Base-by-base conservation (phyloP, 37 sponge, comb jelly and placozoan genomes). In the Crambe crambe region DNA sequence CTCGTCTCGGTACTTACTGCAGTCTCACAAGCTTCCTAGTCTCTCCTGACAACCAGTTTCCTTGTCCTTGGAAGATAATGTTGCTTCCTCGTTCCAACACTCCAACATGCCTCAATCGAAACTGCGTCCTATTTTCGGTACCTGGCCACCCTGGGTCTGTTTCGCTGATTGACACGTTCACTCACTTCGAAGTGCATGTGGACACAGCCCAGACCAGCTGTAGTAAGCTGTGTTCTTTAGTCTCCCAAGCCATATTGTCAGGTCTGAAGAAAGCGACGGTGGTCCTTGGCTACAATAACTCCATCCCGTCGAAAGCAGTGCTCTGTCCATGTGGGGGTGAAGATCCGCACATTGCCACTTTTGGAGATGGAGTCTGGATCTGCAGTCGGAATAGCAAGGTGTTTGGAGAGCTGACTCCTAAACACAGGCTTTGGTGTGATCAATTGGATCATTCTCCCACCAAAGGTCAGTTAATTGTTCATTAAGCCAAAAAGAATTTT, bases 31-130 rank as follows among this genome's bases (percentile, higher is more conserved):
- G 39, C 22, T 66, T 39, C 2, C 54, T 79, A 1, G 67, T 79
- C 37, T 67, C 79, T 15, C 30, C 37, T 4, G 37, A 65, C 15
- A 43, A 73, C 3, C 31, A 5, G 5, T 26, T 26, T 73, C 56
- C 74, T 51, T 68, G 69, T 36, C 57, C 74, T 21, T 79, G 79
- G 79, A 44, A 68, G 68, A 38, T 79, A 21, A 35, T 27, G 51
- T 31, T 67, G 8, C 67, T 65, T 3, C 21, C 37, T 20, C 43
- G 40, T 27, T 34, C 0, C 6, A 29, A 3, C 17, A 42, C 54
- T 34, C 79, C 57, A 32, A 12, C 21, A 2, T 79, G 79, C 40
- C 68, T 79, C 25, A 15, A 66, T 44, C 47, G 68, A 5, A 79
- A 79, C 68, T 68, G 67, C 21, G 35, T 79, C 54, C 38, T 66